Base-by-base conservation (phyloP, 2,888 invertebrate genomes). In the Caenorhabditis sp. region DNA sequence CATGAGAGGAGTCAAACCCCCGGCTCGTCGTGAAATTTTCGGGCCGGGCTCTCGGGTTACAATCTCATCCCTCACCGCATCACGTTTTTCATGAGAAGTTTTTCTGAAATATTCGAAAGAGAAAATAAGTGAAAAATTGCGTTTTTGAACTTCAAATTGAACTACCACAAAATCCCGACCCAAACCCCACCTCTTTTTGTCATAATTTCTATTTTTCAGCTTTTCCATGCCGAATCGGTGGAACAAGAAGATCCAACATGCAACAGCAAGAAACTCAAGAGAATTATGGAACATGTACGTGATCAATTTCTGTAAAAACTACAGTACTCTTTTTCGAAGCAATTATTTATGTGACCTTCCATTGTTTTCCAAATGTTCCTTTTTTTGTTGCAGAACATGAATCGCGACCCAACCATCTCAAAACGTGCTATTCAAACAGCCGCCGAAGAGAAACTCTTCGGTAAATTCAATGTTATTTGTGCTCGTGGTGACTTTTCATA, bases 381-480 rank as follows among this genome's bases (percentile, higher is more conserved):
- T 50, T 54, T 23, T 3, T 21, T 24, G 26, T 61, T 82, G 62
- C 73, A 86, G 86, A 84, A 86, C 74, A 85, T 86, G 62, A 78
- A 79, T 57, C 62, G 61, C 26, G 86, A 86, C 64, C 84, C 86
- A 26, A 75, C 84, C 19, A 79, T 76, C 57, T 82, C 84, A n/a
- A 86, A 86, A 67, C 75, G 86, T 27, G 86, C 85, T 14, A 86
- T 86, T 64, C 86, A 86, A 74, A 80, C 77, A 64, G 86, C 85
- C 8, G 86, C 86, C 53, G 86, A 86, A 67, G 84, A 84, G 75
- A 84, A 84, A 49, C 51, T 76, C 55, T 78, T 77, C 69, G 75
- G 76, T 36, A 85, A 86, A 58, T 82, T 86, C 66, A 86, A 86
- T 68, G 86, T 62, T 17, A 86, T 86, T 70, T 86, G 86, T 67